Base-by-base conservation (phyloP, 2,888 invertebrate genomes). In the Philopedon plagiatum region DNA sequence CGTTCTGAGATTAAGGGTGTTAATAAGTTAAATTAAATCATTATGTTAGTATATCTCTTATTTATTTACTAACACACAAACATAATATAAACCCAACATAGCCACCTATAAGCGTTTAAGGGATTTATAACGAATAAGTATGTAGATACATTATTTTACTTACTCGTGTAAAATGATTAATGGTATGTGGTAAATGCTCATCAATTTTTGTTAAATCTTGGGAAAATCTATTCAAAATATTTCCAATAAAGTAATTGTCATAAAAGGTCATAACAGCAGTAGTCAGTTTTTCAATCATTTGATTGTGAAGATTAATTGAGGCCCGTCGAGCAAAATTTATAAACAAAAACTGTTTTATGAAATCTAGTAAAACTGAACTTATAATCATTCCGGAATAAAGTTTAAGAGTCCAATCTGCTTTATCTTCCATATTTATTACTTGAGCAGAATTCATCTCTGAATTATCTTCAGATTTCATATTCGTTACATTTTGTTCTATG, bases 201-300 rank as follows among this genome's bases (percentile, higher is more conserved):
- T 83, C 83, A 56, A 82, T 76, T 11, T 78, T 69, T 11, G 70
- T 76, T 57, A 83, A 73, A 75, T 83, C 83, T 62, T 81, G 82
- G 0, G 82, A 80, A 75, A 82, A 75, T 65, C 83, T 77, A 62
- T 82, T 83, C 63, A 83, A 71, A 60, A 83, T 81, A 73, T 82
- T 82, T 26, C 82, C 83, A 44, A 83, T 81, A 63, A 82, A 80
- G 70, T 78, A 78, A 23, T 72, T 80, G 56, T 83, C 83, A 65
- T 80, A 83, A 57, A 83, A 83, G 4, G 76, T 57, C 82, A 82
- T 83, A 9, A 76, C 68, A 5, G 81, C 79, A 41, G 80, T 75
- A 1, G 81, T 71, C 15, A 82, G 72, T 41, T 76, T 77, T 5
- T 74, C 71, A 5, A 80, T 76, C 82, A 82, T 83, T 23, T 67